Base-by-base conservation (phyloP, 2,888 invertebrate genomes). In the Cremastinae sp. region DNA sequence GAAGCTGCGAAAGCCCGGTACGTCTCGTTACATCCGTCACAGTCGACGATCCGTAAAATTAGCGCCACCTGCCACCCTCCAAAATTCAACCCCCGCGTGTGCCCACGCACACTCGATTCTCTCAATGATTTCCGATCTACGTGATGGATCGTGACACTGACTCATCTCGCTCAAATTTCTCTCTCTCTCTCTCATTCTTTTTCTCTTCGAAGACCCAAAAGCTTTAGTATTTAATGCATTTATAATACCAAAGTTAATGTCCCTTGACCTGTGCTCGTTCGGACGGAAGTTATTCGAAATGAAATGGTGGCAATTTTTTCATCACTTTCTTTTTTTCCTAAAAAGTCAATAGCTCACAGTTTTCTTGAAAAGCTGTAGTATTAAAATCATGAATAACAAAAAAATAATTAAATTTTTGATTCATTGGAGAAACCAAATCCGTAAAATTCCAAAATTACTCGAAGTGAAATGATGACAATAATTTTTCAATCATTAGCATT, bases 11-110 rank as follows among this genome's bases (percentile, higher is more conserved):
- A 74, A 75, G 72, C 69, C 45, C 34, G 66, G 70, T 62, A 71
- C 72, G 79, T 85, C 85, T 84, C 85, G 87, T 88, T 86, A 87
- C 87, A 89, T 89, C 89, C 89, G 89, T 90, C 89, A 89, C 85
- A 87, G 84, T 83, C 89, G 86, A 83, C 84, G 89, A 87, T 84
- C 88, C 89, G 89, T 89, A 87, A 90, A 90, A 90, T 90, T 90
- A 84, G 86, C 85, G 89, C 89, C 89, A 90, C 89, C 89, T 90
- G 89, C 87, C 89, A 88, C 89, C 89, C 82, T 83, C 75, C 75
- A 74, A 74, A 82, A 84, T 84, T 80, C 72, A 54, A 68, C 62
- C 64, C 75, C 74, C 74, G 45, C 59, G 7, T n/a, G 16, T 41
- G 59, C 38, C 43, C 58, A 56, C 38, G 62, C 47, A 53, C 28